Evolutionary conservation across 2,888 invertebrate genomes (phyloP).

Genomic region (Apamea sordens): DNA sequence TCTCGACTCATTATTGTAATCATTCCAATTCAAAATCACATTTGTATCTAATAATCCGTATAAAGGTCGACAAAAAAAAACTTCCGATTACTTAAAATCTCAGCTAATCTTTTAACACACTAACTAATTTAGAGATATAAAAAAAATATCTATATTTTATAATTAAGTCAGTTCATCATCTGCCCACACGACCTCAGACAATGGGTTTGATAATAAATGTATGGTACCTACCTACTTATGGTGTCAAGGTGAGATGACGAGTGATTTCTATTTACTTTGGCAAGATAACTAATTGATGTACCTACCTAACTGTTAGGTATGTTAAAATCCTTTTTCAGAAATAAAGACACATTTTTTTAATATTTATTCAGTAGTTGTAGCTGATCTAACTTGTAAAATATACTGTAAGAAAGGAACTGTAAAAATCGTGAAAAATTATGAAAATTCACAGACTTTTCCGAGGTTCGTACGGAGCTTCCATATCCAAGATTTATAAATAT

Average conservation of each 20-base stretch:
- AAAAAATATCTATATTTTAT: constrained; percentile 41
- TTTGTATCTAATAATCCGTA: constrained; percentile 16
- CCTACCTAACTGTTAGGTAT: neutral
- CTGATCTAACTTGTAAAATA: neutral
- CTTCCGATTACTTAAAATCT: neutral
- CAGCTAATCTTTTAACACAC: neutral
- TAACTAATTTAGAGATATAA: constrained; percentile 11
- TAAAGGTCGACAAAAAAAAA: constrained; percentile 19
- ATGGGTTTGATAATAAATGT: constrained; percentile 60
- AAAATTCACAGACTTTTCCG: neutral
- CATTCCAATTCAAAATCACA: constrained; percentile 28
- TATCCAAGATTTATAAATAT: neutral
- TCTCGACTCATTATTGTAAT: constrained; percentile 6
- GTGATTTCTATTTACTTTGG: constrained; percentile 65
- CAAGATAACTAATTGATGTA: constrained; percentile 14
- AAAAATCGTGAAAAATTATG: no score
- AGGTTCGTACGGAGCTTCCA: neutral
- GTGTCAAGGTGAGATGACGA: constrained; percentile 71
- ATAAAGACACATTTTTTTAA: neutral
- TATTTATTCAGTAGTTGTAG: neutral
- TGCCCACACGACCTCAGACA: constrained; percentile 63
- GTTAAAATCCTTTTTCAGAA: neutral
- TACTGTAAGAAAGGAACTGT: no score
- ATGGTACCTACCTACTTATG: constrained; percentile 8
- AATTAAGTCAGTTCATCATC: constrained; percentile 50